These are phyloP conservation scores for Zosterops hypoxanthus DNA, from an alignment of 2,113 vertebrate species.

Conservation along the genomic window DNA sequence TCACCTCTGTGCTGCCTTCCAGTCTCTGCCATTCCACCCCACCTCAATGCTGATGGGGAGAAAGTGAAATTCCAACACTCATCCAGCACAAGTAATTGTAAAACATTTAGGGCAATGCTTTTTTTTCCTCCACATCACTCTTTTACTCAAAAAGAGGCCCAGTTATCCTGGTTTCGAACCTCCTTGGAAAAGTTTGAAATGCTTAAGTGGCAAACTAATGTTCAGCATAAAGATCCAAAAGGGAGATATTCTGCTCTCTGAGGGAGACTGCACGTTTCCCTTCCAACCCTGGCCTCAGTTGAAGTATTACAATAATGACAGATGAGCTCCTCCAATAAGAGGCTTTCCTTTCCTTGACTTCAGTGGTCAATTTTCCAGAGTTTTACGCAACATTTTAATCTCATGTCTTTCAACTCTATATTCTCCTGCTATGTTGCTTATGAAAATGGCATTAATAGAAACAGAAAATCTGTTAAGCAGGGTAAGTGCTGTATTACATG, in stretches of 20 bases:
- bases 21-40: neutral
- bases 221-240: conserved; percentile 16
- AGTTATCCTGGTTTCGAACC: neutral
- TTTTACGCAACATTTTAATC: conserved; percentile 54
- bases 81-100: neutral
- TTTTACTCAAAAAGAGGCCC: neutral
- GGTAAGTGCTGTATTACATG: conserved; percentile 14
- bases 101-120: neutral
- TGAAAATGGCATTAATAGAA: conserved; percentile 58
- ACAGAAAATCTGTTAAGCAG: conserved; percentile 48
- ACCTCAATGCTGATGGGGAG: neutral
- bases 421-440: conserved; percentile 46
- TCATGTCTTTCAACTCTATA: conserved; percentile 41
- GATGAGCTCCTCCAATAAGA: conserved; percentile 64
- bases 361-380: conserved; percentile 37
- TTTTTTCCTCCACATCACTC: too few relatives aligned
- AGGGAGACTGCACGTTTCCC: conserved; percentile 22
- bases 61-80: neutral
- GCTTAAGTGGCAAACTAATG: conserved; percentile 41
- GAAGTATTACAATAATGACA: conserved; percentile 60
- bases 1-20: neutral
- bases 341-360: conserved; percentile 61
- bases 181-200: conserved; percentile 27
- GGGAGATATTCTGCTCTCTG: neutral
- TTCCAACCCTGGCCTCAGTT: conserved; percentile 23